Evolutionary conservation across 2,888 invertebrate genomes (phyloP), one percentile per base, ranked within the genome.

Genomic region (Ryuthela nishihirai): DNA sequence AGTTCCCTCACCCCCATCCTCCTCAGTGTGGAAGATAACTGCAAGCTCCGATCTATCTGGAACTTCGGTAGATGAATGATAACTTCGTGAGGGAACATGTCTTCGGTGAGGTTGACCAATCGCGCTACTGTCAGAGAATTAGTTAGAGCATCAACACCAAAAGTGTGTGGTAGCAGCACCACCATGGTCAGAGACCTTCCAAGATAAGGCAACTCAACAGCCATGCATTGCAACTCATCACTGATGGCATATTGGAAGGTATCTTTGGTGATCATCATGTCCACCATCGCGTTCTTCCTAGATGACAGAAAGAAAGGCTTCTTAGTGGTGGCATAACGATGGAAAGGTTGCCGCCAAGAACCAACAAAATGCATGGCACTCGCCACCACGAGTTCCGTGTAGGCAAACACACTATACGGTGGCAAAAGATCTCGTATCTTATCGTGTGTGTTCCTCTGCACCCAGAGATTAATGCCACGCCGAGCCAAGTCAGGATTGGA

Each of bases 401-500:
- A 54, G 18, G 35, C 36, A 29, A 66, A 68, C 10, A 77, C 64
- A 10, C 69, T 63, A 12, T 80, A 79, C 1, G 81, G 21, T 1
- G 78, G 72, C 44, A 97, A 74, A 2, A 97, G 77, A 67, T 91
- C 79, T 67, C 83, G 82, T 54, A 97, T 94, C 72, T 85, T 88
- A 7, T 85, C 75, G 50, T 87, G 83, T 0, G 95, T 97, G 69
- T 87, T 81, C 4, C 80, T 73, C 70, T 84, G 83, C 36, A 90
- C 88, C 88, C 92, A 92, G 26, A 73, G 68, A 71, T 97, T 97
- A 42, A 97, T 90, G 0, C 72, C 73, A 6, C 74, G 69, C 7
- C 75, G 71, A 2, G 78, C 79, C 1, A 82, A 78, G 18, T 71
- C 73, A 2, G 67, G 69, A 2, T 78, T 72, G 20, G 81, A 65